Conservation (phyloP, 1,140 invertebrate species). For the Psix sp. region DNA sequence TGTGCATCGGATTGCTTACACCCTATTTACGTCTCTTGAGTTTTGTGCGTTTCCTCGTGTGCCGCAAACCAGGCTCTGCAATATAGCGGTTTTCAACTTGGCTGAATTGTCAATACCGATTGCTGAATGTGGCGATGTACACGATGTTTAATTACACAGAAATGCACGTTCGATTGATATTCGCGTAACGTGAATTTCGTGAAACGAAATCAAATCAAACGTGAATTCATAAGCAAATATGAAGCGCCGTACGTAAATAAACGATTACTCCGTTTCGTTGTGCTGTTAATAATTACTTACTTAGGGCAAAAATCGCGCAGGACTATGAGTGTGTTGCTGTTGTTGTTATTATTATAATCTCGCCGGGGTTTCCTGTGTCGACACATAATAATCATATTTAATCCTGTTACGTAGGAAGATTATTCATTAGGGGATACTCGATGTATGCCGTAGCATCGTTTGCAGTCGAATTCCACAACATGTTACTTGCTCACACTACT, state of each 20-base stretch:
- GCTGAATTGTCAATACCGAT: conserved; percentile 35
- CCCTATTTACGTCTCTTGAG: conserved; percentile 42
- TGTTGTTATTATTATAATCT: too few relatives aligned
- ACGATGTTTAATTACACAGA: conserved; percentile 22
- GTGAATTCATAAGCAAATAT: conserved; percentile 8
- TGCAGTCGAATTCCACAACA: conserved; percentile 26
- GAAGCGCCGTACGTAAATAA: too few relatives aligned
- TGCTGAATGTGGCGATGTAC: conserved; percentile 11
- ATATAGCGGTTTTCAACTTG: conserved; percentile 37
- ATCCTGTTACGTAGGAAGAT: conserved; percentile 11
- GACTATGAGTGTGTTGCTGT: too few relatives aligned
- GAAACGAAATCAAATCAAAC: conserved; percentile 12
- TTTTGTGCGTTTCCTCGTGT: conserved; percentile 21
- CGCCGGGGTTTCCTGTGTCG: too few relatives aligned
- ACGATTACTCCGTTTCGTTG: too few relatives aligned
- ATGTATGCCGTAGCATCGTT: conserved; percentile 18
- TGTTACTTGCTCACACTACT: conserved; percentile 22
- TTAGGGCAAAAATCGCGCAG: too few relatives aligned
- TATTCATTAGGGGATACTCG: conserved; percentile 32
- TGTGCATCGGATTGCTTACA: conserved; percentile 45
- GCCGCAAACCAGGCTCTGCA: conserved; percentile 26
- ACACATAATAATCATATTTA: too few relatives aligned
- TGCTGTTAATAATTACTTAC: too few relatives aligned
- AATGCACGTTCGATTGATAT: conserved; percentile 31
- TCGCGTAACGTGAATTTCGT: conserved; percentile 8